Percentiles rank a stretch among this genome's conserved stretches.
Conservation (phyloP, 2,888 invertebrate species). For the Margaritifera margaritifera region DNA sequence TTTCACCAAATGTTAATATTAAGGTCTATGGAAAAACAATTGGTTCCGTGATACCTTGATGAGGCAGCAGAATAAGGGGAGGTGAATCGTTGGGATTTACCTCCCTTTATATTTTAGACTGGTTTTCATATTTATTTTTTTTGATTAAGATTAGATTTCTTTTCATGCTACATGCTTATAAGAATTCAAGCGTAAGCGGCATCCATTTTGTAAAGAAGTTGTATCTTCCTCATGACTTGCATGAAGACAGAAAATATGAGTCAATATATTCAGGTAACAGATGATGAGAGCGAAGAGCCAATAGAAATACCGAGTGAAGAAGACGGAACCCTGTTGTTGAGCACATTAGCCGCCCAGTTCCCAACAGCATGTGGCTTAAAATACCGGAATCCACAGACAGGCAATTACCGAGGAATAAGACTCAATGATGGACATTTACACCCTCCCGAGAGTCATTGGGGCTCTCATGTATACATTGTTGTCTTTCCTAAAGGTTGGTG, state of each 20-base stretch:
- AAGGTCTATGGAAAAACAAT: no score
- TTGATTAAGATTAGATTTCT: no score
- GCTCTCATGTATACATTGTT: slow-evolving; percentile 79
- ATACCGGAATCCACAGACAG: slow-evolving; percentile 89
- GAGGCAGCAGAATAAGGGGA: no score
- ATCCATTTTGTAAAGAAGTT: no score
- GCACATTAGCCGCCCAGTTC: slow-evolving; percentile 96
- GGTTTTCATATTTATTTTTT: no score
- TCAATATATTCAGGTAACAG: slow-evolving; percentile 90
- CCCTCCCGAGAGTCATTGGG: slow-evolving; percentile 93
- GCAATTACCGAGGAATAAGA: slow-evolving; percentile 75
- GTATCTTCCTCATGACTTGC: no score
- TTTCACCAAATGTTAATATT: no score
- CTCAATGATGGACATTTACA: slow-evolving; percentile 92
- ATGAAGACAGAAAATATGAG: slow-evolving; percentile 45
- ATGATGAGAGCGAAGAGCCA: slow-evolving; percentile 93
- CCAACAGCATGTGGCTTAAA: slow-evolving; percentile 98
- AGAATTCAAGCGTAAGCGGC: no score
- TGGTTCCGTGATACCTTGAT: no score
- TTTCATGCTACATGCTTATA: no score
- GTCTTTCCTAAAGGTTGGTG: slow-evolving; percentile 77
- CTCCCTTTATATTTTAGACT: no score
- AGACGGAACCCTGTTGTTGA: slow-evolving; percentile 91
- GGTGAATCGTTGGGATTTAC: no score
- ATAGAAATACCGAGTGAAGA: slow-evolving; percentile 96